Evolutionary conservation across 23 tunicate species (phyloP).

Genomic region (Ciona savignyi): DNA sequence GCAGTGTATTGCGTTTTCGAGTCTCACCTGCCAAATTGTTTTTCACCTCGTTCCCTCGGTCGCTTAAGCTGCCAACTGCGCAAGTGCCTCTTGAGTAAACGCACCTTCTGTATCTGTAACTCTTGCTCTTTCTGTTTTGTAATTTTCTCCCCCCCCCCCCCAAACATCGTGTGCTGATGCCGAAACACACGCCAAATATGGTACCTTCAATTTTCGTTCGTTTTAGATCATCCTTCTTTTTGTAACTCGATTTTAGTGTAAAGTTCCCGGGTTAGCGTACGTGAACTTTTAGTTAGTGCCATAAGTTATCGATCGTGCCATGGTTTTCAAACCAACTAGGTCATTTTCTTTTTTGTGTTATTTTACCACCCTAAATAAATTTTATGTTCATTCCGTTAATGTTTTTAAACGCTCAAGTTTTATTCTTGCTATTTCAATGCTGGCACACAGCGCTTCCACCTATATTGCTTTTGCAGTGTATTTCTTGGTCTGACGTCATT

Average conservation of each 20-base stretch:
- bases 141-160: no score
- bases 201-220: background rate
- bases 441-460: background rate
- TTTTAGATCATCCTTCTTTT: background rate
- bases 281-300: background rate
- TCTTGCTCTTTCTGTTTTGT: no score
- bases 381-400: background rate
- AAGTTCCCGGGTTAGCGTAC: background rate
- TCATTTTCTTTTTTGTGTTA: background rate
- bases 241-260: background rate
- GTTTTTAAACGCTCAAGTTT: background rate
- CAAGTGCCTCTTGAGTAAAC: no score
- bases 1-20: no score
- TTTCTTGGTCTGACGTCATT: background rate
- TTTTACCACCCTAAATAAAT: no score
- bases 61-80: no score
- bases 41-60: no score
- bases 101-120: no score
- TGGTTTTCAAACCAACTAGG: background rate
- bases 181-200: background rate
- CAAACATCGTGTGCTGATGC: no score
- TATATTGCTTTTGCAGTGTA: background rate
- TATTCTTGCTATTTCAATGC: background rate
- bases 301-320: background rate
- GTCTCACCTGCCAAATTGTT: no score